Conservation (phyloP, 2,888 invertebrate species). For the Ochropleura leucogaster region DNA sequence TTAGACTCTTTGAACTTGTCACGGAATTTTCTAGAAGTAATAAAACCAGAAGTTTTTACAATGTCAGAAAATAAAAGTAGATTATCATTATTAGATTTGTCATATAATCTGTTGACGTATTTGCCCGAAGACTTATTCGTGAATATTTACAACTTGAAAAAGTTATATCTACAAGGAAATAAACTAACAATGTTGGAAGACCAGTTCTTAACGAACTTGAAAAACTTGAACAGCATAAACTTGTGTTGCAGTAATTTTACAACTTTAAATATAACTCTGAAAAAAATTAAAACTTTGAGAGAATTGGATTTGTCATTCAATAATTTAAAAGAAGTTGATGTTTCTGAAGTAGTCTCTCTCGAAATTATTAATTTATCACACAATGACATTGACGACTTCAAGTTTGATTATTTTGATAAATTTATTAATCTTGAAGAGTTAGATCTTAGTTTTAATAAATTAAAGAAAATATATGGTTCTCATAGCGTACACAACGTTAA, state of each 20-base stretch:
- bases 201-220: slow-evolving; percentile 17
- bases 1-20: slow-evolving; percentile 58
- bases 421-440: slow-evolving; percentile 8
- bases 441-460: slow-evolving; percentile 47
- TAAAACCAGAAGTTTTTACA: slow-evolving; percentile 43
- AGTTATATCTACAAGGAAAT: slow-evolving; percentile 60
- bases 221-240: slow-evolving; percentile 51
- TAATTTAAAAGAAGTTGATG: slow-evolving; percentile 4
- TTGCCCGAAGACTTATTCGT: slow-evolving; percentile 43
- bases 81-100: slow-evolving; percentile 56
- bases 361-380: slow-evolving; percentile 47
- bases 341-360: slow-evolving; percentile 20
- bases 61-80: slow-evolving; percentile 41
- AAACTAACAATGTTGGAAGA: slow-evolving; percentile 21
- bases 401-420: slow-evolving; percentile 14
- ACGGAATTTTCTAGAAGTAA: slow-evolving; percentile 44
- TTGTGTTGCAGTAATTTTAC: slow-evolving; percentile 48
- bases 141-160: slow-evolving; percentile 41
- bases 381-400: slow-evolving; percentile 38
- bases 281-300: slow-evolving; percentile 36
- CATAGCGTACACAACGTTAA: background rate
- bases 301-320: slow-evolving; percentile 56
- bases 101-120: slow-evolving; percentile 50
- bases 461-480: slow-evolving; percentile 20
- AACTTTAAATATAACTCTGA: slow-evolving; percentile 19